A percentile compares a stretch with the other conserved stretches of the same genome.
These are phyloP conservation scores for Ceyx erithaca DNA, from an alignment of 2,797 vertebrate genomes.

Conservation along the genomic window DNA sequence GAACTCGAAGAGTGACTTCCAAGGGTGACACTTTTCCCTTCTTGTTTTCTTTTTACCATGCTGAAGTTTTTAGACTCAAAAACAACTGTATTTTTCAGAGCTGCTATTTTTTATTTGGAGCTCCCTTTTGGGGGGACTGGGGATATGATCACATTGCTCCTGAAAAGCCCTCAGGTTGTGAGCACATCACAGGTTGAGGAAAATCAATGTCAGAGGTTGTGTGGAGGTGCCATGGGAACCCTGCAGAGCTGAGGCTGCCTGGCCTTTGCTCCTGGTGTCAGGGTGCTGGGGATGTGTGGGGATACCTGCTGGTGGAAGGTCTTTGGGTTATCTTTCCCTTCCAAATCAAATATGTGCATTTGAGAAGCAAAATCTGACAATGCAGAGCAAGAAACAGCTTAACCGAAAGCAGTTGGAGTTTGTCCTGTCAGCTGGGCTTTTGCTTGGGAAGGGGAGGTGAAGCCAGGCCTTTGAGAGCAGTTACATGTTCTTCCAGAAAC, in stretches of 20 bases:
- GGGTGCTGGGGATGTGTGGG: rapidly evolving
- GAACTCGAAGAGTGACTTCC: neutral
- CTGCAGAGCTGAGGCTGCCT: neutral
- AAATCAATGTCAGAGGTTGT: neutral
- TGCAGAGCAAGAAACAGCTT: neutral
- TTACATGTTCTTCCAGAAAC: neutral
- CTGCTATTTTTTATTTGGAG: neutral
- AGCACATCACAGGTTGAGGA: neutral
- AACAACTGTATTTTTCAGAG: neutral
- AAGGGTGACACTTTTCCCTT: neutral
- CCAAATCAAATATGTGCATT: neutral
- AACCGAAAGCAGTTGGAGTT: neutral
- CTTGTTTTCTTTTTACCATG: neutral
- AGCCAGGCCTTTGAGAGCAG: neutral
- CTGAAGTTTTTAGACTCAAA: neutral
- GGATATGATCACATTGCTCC: neutral
- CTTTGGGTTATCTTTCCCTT: neutral
- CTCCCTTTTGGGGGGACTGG: neutral
- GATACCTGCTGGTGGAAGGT: neutral
- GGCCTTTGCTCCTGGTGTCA: neutral
- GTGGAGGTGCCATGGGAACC: neutral
- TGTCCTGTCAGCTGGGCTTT: neutral
- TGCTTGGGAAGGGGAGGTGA: neutral
- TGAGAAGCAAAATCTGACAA: neutral
- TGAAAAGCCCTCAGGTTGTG: neutral